Evolutionary conservation across 2,113 vertebrate genomes (phyloP), one percentile per base, ranked within the genome.

Genomic region (Petromus typicus): DNA sequence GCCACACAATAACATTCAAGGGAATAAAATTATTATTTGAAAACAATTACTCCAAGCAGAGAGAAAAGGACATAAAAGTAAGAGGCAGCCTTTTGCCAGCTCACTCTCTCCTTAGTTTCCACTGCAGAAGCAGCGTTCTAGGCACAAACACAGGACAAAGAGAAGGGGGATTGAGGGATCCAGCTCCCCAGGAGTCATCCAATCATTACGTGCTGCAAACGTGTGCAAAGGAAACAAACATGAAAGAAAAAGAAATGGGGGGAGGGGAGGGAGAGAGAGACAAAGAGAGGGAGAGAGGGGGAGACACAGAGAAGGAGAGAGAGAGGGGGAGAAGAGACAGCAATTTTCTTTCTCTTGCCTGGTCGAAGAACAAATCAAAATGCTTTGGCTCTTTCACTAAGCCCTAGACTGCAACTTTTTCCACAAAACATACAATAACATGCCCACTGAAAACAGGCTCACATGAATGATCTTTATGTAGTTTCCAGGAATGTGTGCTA

Each of bases 41-140:
- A 94, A 87, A 93, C 64, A 43, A 59, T 84, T 93, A 76, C n/a
- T 89, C 67, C 54, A 90, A 83, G 34, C 4, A 45, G 13, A 71
- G 17, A 83, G 56, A 20, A 23, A 89, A 88, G 13, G 64, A 92
- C 27, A 87, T 12, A 51, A 69, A 80, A 7, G 81, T 78, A 89
- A 56, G 84, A 82, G 7, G 5, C 57, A 90, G 94, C 7, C 66
- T 67, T 71, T 64, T 81, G 30, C 25, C 34, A 81, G 51, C 7
- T 4, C 45, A 14, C 23, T 51, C 34, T 48, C 63, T 48, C 56
- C 25, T 45, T 40, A 80, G 91, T 69, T 86, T 79, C 17, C 20
- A 88, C 0, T 40, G 40, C 48, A 84, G 40, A 89, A 80, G 48
- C 9, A 64, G 73, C n/a, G 20, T 80, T 75, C 73, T 75, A 67